phyloP scores from a whole-genome alignment of 2,888 invertebrate species.

The Suillia variegata region DNA sequence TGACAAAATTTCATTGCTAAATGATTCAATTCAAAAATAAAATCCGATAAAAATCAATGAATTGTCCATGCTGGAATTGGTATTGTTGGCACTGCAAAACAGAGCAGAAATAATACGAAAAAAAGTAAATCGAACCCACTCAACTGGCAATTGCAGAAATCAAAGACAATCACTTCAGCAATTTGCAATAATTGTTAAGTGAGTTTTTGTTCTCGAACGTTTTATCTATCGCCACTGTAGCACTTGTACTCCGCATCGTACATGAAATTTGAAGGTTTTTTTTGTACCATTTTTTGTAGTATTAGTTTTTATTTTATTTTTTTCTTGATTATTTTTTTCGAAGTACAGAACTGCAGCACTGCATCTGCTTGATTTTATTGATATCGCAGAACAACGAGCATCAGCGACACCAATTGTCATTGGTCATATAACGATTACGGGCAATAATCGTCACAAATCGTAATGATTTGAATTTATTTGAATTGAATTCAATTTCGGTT shows the following conservation, averaged over 20 bases:
- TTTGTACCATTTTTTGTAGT: neutral
- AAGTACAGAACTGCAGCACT: neutral
- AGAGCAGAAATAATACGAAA: no score
- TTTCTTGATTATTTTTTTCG: neutral
- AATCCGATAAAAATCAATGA: no score
- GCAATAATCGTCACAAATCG: neutral
- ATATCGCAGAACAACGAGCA: neutral
- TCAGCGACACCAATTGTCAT: neutral
- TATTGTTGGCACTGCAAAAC: no score
- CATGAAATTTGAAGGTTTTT: no score
- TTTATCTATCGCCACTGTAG: neutral
- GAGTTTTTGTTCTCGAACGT: neutral
- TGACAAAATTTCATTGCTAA: no score
- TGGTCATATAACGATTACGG: no score
- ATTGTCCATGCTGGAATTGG: no score
- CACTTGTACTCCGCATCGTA: neutral
- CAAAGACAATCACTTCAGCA: slow-evolving; percentile 14
- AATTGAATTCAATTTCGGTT: neutral
- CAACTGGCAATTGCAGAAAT: slow-evolving; percentile 9
- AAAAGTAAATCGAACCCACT: no score
- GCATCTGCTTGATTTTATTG: neutral
- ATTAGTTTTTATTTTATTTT: neutral
- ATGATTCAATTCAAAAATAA: no score
- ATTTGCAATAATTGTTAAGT: slow-evolving; percentile 19
- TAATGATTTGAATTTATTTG: neutral